Conservation (phyloP, 2,797 vertebrate genomes). For the Silurus lanzhouensis region DNA sequence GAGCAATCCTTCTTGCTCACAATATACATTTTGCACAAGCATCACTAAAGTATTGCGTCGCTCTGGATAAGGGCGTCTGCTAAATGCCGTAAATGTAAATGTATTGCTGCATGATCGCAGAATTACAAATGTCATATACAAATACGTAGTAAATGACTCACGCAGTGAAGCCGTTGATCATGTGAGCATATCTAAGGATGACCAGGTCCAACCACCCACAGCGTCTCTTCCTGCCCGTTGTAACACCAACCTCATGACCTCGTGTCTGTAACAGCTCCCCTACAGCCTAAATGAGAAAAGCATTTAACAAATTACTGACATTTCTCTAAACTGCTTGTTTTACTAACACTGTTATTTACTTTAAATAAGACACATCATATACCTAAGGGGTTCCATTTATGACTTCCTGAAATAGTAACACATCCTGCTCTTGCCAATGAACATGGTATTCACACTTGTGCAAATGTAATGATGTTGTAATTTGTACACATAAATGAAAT, state of each 20-base stretch:
- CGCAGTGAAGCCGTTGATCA: constrained; percentile 98
- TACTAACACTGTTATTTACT: neutral
- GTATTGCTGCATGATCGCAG: neutral
- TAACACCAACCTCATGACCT: constrained; percentile 95
- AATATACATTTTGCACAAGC: neutral
- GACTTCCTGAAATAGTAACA: neutral
- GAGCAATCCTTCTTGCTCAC: neutral
- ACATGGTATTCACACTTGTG: constrained; percentile 3
- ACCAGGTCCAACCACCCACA: constrained; percentile 98
- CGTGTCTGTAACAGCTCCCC: constrained; percentile 92
- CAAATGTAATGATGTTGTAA: neutral
- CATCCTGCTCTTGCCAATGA: too few relatives aligned
- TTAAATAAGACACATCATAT: constrained; percentile 4
- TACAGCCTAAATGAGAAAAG: constrained; percentile 73
- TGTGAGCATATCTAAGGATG: constrained; percentile 94
- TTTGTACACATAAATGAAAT: neutral
- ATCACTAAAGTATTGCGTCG: neutral
- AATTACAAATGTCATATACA: neutral
- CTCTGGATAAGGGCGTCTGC: too few relatives aligned
- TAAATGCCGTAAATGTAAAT: too few relatives aligned
- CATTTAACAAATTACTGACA: neutral
- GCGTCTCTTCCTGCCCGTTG: constrained; percentile 94
- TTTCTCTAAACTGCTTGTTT: neutral
- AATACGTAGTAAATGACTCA: constrained; percentile 71
- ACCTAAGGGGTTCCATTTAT: neutral